Percentiles rank a stretch among this genome's conserved stretches.
Conservation (phyloP, 1,140 invertebrate genomes). For the Magallana gigas region DNA sequence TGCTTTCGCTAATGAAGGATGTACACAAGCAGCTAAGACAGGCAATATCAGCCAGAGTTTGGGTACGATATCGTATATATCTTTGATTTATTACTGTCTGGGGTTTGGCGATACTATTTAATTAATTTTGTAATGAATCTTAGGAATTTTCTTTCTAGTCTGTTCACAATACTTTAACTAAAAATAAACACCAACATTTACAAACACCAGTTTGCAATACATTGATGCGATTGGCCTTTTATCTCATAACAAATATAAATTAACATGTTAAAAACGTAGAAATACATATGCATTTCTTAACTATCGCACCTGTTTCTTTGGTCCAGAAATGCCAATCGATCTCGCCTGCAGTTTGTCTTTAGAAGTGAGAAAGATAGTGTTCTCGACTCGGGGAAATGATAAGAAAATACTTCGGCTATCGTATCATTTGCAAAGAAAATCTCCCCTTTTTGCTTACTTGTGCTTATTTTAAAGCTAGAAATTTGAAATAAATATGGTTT, state of each 20-base stretch:
- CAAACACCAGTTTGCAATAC: too few relatives aligned
- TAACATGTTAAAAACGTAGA: background rate
- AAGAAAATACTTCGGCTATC: background rate
- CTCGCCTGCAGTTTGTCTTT: conserved; percentile 22
- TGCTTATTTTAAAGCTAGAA: too few relatives aligned
- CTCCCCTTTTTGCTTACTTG: too few relatives aligned
- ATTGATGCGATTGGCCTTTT: too few relatives aligned
- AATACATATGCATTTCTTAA: background rate
- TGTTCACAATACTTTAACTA: too few relatives aligned
- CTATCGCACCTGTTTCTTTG: background rate
- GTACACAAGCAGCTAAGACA: background rate
- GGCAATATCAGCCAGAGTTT: background rate
- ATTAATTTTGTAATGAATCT: too few relatives aligned
- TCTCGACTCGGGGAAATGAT: background rate
- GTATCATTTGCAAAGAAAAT: background rate
- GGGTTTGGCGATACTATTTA: background rate
- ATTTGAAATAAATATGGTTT: too few relatives aligned
- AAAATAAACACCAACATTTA: too few relatives aligned
- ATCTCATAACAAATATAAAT: too few relatives aligned
- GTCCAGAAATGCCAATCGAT: background rate
- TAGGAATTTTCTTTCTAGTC: too few relatives aligned
- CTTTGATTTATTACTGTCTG: conserved; percentile 2
- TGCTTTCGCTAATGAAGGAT: conserved; percentile 20
- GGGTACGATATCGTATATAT: background rate
- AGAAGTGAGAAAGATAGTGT: conserved; percentile 34